Percentiles rank a stretch among this genome's conserved stretches.
Evolutionary conservation across 1,140 invertebrate genomes (phyloP).

Genomic region (Calycopis cecrops): DNA sequence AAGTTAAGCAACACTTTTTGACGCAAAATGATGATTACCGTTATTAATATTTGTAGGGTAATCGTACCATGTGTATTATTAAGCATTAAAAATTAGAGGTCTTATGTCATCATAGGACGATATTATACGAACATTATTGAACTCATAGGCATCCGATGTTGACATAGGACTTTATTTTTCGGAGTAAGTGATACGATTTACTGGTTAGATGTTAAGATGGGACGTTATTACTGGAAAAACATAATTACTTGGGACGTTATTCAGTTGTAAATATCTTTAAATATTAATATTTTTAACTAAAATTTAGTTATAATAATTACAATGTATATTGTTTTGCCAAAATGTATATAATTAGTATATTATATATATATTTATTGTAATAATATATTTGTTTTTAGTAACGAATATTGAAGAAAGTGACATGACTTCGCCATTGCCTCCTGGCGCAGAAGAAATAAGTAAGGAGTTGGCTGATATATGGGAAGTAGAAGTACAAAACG

Average conservation of each 20-base stretch:
- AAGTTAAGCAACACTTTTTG: conserved; percentile 11
- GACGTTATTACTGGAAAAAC: conserved; percentile 13
- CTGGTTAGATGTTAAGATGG: conserved; percentile 15
- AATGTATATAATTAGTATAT: conserved; percentile 2
- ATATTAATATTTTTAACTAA: conserved; percentile 12
- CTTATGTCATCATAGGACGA: conserved; percentile 12
- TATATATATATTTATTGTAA: background rate
- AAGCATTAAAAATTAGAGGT: conserved; percentile 9
- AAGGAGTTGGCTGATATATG: conserved; percentile 8
- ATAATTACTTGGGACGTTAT: conserved; percentile 13
- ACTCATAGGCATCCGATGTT: background rate
- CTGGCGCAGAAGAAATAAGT: conserved; percentile 10
- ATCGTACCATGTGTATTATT: background rate
- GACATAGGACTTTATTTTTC: conserved; percentile 13
- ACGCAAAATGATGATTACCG: background rate
- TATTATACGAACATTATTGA: conserved; percentile 11
- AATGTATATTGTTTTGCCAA: conserved; percentile 1
- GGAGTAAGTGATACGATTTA: conserved; percentile 9
- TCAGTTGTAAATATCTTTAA: conserved; percentile 12
- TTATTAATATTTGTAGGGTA: conserved; percentile 7
- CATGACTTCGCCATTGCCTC: conserved; percentile 13
- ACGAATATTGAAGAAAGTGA: background rate
- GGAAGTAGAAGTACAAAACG: conserved; percentile 8
- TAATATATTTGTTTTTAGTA: conserved; percentile 5
- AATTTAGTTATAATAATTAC: conserved; percentile 3